Base-by-base conservation (phyloP, 2,113 vertebrate genomes). In the Egretta garzetta region DNA sequence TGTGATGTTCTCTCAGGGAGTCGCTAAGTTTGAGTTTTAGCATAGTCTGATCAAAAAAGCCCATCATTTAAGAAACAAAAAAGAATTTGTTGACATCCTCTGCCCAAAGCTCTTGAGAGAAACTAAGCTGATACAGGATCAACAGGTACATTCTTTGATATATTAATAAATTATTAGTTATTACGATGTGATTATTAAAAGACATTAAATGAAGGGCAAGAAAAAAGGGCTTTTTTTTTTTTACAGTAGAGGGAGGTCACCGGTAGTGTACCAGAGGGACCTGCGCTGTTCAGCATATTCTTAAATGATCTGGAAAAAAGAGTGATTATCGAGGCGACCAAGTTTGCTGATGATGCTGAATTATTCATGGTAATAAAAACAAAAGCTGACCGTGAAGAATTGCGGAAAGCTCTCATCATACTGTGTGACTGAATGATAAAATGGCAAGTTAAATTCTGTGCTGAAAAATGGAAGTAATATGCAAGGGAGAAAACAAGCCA, bases 341-440 rank as follows among this genome's bases (percentile, higher is more conserved):
- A 89, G 60, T 95, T 96, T 96, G 91, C 96, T 97, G 96, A 96
- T 82, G 84, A 88, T 60, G 87, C 93, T 95, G 96, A 97, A 97
- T 96, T 97, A 96, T 95, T 96, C 96, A 96, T 88, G 87, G 93
- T 91, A 95, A 96, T 91, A 93, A 93, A 97, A 96, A 79, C 95
- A 96, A 97, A 91, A 94, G 91, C 96, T 96, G 96, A 96, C 91
- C 8, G 0, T 93, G 95, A 96, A 91, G 91, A 82, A 97, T 82
- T 91, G 90, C 60, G 24, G 49, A 97, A 95, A 96, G 84, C 96
- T 94, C 80, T 96, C 87, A 80, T 85, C 91, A 79, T 95, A 81
- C 84, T 82, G 55, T 81, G 89, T 93, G 90, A 96, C 84, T 87
- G 91, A 91, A 89, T 93, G 93, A 96, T 95, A 89, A 96, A 96